A percentile compares a stretch with the other conserved stretches of the same genome.
phyloP scores from a whole-genome alignment of 1,140 invertebrate genomes.

The Tetramorium simillimum region DNA sequence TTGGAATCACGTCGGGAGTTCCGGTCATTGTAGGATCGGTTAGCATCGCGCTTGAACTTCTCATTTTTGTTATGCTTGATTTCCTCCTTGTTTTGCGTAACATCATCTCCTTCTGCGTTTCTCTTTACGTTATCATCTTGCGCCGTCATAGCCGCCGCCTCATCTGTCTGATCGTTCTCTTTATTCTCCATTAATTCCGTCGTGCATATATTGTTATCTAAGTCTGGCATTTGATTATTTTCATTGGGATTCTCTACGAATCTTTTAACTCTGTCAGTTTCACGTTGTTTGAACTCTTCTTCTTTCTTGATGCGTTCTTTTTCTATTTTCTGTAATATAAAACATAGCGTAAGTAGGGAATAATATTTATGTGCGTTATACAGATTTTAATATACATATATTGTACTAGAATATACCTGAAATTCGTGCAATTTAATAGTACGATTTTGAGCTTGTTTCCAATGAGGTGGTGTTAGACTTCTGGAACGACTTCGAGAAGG shows the following conservation, averaged over 20 bases:
- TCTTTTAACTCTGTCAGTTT: slow-evolving; percentile 87
- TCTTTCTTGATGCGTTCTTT: slow-evolving; percentile 87
- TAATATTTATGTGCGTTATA: not conserved
- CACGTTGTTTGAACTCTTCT: slow-evolving; percentile 87
- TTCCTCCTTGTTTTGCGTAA: slow-evolving; percentile 71
- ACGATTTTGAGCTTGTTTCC: slow-evolving; percentile 93
- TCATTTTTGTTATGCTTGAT: slow-evolving; percentile 72
- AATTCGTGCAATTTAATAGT: slow-evolving; percentile 93
- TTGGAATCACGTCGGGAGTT: slow-evolving; percentile 73
- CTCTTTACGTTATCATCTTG: slow-evolving; percentile 63
- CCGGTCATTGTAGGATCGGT: slow-evolving; percentile 69
- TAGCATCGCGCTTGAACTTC: slow-evolving; percentile 70
- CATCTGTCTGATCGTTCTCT: slow-evolving; percentile 68
- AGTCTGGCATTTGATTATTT: slow-evolving; percentile 72
- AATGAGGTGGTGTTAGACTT: slow-evolving; percentile 95
- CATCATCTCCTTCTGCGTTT: slow-evolving; percentile 66
- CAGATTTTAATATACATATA: not conserved
- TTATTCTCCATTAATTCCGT: slow-evolving; percentile 64
- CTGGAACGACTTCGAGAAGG: slow-evolving; percentile 93
- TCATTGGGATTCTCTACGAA: slow-evolving; percentile 81
- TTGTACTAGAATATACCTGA: slow-evolving; percentile 85
- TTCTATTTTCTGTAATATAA: slow-evolving; percentile 86
- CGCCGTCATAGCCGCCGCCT: slow-evolving; percentile 59
- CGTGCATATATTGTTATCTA: slow-evolving; percentile 48
- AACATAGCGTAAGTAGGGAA: slow-evolving; percentile 6